These are phyloP conservation scores for Drosophila sechellia DNA, from an alignment of 1,140 invertebrate species.

Conservation along the genomic window DNA sequence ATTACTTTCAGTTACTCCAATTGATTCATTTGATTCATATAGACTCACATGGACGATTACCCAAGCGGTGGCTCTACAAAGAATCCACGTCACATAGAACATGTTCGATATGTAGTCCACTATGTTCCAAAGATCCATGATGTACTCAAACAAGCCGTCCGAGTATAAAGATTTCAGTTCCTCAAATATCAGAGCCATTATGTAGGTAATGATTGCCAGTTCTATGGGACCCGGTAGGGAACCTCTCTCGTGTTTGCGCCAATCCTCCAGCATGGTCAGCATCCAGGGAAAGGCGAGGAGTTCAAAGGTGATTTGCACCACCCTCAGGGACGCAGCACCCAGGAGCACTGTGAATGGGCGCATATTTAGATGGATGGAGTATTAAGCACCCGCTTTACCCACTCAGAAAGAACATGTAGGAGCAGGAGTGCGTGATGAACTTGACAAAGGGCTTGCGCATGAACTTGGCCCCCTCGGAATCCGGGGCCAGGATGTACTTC, in stretches of 20 bases:
- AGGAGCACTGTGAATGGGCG: conserved; percentile 87
- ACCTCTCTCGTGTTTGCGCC: conserved; percentile 92
- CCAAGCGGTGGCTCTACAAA: conserved; percentile 90
- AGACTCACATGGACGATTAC: conserved; percentile 90
- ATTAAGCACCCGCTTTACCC: not conserved
- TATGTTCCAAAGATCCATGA: conserved; percentile 98
- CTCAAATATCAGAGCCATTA: conserved; percentile 94
- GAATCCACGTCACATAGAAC: conserved; percentile 96
- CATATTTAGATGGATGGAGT: not conserved
- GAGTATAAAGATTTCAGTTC: conserved; percentile 95
- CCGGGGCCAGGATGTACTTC: conserved; percentile 93
- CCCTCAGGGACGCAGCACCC: conserved; percentile 92
- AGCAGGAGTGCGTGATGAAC: conserved; percentile 95
- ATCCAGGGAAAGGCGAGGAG: conserved; percentile 91
- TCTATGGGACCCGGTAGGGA: conserved; percentile 94
- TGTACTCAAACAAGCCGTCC: conserved; percentile 94
- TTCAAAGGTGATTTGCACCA: conserved; percentile 91
- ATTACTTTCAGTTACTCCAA: not conserved
- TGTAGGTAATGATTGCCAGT: conserved; percentile 91
- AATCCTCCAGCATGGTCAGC: conserved; percentile 88
- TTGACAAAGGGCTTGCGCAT: conserved; percentile 97
- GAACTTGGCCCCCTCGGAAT: conserved; percentile 91
- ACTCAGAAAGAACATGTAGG: conserved; percentile 89
- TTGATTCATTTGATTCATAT: not conserved
- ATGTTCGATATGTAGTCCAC: conserved; percentile 97